Evolutionary conservation across 1,140 invertebrate genomes (phyloP), one percentile per base, ranked within the genome.

Genomic region (Neotoxoptera formosana): DNA sequence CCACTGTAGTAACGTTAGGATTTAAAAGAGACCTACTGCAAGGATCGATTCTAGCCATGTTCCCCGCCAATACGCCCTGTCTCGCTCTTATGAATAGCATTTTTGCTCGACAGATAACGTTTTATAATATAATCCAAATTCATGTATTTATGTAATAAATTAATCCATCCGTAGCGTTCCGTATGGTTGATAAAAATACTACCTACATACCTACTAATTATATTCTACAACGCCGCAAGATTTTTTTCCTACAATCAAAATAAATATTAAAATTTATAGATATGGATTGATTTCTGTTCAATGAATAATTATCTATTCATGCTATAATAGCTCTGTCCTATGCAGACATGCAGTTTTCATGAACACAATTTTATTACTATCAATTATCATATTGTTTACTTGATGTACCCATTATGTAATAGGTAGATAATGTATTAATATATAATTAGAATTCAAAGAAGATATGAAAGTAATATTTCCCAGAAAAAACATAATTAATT

Each of bases 51-150:
- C 30, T 67, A 67, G 60, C 17, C 4, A n/a, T 14, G 25, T 67
- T 30, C 0, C 30, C 1, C n/a, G 0, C 8, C 21, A 34, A 76
- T 14, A 11, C 4, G 0, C 17, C 14, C 1, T 0, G 30, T n/a
- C 30, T 76, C 3, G 25, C 56, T 67, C 8, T 14, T 76, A 4
- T 76, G 30, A 76, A 67, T n/a, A 14, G 30, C 11, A 14, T 76
- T 76, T n/a, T 76, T n/a, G 11, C 4, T 76, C 4, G 14, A 76
- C n/a, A n/a, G 4, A 30, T 67, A 67, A 30, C 9, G 30, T 7
- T 20, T 53, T 7, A 21, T 53, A 7, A 21, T 53, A 53, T 23
- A 23, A 20, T 7, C 0, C 47, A 14, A 9, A 47, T 47, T 47
- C 41, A 51, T 51, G 17, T 9, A 30, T 14, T 17, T 3, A n/a